Evolutionary conservation across 2,888 invertebrate genomes (phyloP).

Genomic region (Cheilosia pagana): DNA sequence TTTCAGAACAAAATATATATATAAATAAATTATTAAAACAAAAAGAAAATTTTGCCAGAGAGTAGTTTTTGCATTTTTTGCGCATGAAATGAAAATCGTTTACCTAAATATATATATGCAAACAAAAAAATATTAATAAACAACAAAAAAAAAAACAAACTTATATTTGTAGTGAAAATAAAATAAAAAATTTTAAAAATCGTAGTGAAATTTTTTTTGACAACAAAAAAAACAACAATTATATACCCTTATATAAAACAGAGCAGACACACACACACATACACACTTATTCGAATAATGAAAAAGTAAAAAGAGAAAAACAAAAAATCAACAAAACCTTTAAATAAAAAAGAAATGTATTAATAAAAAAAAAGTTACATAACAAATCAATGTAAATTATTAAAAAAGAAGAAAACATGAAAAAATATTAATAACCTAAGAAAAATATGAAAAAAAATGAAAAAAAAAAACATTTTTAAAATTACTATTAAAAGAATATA

Average conservation of each 20-base stretch:
- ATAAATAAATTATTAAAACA: conserved; percentile 18
- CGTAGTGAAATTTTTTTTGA: conserved; percentile 63
- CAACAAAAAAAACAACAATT: conserved; percentile 37
- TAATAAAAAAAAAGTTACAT: conserved; percentile 69
- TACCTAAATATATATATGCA: conserved; percentile 73
- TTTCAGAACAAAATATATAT: conserved; percentile 41
- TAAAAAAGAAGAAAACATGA: conserved; percentile 52
- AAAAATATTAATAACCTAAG: conserved; percentile 71
- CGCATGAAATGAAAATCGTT: conserved; percentile 75
- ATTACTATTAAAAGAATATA: conserved; percentile 74
- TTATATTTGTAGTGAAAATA: conserved; percentile 69
- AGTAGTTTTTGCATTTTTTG: conserved; percentile 76
- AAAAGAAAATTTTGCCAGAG: conserved; percentile 62
- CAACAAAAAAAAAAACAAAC: conserved; percentile 52
- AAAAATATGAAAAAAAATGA: conserved; percentile 56
- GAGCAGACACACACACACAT: conserved; percentile 44
- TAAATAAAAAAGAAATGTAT: conserved; percentile 54
- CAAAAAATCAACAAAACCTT: conserved; percentile 38
- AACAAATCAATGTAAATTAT: conserved; percentile 75
- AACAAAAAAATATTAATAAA: conserved; percentile 70
- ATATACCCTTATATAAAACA: conserved; percentile 48
- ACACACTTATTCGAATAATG: conserved; percentile 44
- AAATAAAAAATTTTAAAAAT: conserved; percentile 37
- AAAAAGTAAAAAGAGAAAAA: neutral
- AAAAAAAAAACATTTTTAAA: conserved; percentile 74